Evolutionary conservation across 1,140 invertebrate genomes (phyloP), one percentile per base, ranked within the genome.

Genomic region (Teleopsis dalmanni): DNA sequence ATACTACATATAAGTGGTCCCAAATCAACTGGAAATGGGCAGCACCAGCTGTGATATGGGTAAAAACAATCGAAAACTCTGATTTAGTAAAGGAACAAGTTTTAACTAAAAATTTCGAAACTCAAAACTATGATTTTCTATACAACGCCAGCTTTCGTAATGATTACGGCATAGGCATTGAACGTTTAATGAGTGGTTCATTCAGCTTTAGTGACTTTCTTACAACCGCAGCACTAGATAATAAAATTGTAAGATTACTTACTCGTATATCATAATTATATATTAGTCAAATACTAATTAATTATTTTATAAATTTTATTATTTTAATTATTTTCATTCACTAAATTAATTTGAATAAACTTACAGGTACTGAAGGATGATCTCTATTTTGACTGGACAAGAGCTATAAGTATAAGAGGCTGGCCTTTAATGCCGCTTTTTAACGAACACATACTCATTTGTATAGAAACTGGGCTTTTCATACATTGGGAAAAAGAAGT

Each of bases 331-430:
- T 26, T 16, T 10, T 42, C 1, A 10, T 2, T 37, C 22, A 11
- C 7, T 37, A 21, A 37, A 37, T 3, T 1, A 37, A 6, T 4
- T 1, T 21, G 8, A 16, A 16, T 26, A 8, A 7, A 3, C 26
- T 46, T 21, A 3, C 1, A 25, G 26, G 33, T 31, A 0, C 11
- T 60, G 6, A 58, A 51, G 9, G 65, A 69, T 25, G 62, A 69
- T 51, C 37, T 69, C 0, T 69, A 66, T 19, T 64, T 64, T 31
- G 65, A 68, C 45, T 69, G 59, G 54, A 68, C 65, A 3, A 45
- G 62, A 10, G 65, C 60, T 7, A 58, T 69, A 4, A 52, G 62
- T 4, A 62, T 69, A 29, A 52, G 62, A 4, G 65, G 65, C 10
- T 69, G 65, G 65, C 50, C 51, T 0, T 10, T 68, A 18, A 69